A percentile compares a stretch with the other conserved stretches of the same genome.
Evolutionary conservation across 2,888 invertebrate species (phyloP).

Genomic region (Pardosa pseudoannulata): DNA sequence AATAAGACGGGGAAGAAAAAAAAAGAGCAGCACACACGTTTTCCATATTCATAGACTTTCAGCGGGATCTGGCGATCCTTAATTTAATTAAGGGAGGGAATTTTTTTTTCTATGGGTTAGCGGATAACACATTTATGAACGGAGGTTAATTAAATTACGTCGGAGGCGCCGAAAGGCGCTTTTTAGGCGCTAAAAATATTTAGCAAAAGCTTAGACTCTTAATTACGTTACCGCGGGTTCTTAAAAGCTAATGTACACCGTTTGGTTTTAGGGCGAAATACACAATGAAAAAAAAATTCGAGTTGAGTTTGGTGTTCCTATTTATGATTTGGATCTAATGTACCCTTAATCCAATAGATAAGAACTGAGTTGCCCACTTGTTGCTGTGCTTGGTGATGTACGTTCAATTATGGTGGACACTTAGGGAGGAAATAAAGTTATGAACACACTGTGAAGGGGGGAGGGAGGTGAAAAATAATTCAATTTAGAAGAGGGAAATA

Average conservation of each 20-base stretch:
- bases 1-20: background rate
- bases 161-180: conserved; percentile 55
- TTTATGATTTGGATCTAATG: conserved; percentile 41
- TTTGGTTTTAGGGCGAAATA: background rate
- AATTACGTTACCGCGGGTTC: conserved; percentile 49
- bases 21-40: background rate
- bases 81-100: background rate
- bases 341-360: conserved; percentile 35
- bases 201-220: conserved; percentile 43
- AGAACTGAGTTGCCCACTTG: conserved; percentile 42
- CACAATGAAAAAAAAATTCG: background rate
- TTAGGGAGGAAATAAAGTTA: conserved; percentile 8
- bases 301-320: background rate
- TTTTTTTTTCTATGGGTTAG: conserved; percentile 22
- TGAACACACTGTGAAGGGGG: background rate
- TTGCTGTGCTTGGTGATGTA: background rate
- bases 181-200: conserved; percentile 68
- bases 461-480: background rate
- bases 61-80: background rate
- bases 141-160: conserved; percentile 57
- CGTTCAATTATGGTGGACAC: conserved; percentile 14
- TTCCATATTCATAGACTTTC: conserved; percentile 2
- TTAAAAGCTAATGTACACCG: conserved; percentile 64
- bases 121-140: conserved; percentile 51
- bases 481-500: background rate